phyloP scores from a whole-genome alignment of 2,888 invertebrate genomes.

The Nomada fucata region DNA sequence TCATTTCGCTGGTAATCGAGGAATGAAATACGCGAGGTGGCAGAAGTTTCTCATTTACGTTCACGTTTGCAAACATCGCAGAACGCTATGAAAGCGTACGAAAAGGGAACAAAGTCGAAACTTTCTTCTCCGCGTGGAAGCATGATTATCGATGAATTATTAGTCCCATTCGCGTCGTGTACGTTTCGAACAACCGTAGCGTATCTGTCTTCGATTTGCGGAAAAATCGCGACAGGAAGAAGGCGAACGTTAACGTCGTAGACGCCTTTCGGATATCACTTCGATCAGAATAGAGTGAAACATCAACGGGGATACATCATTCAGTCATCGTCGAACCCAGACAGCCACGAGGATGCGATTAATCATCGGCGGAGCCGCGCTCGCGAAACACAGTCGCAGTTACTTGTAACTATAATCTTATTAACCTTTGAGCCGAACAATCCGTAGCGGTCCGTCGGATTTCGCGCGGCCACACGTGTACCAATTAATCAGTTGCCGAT shows the following conservation, averaged over 20 bases:
- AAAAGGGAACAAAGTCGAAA: not conserved
- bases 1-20: not conserved
- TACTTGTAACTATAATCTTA: slow-evolving; percentile 30
- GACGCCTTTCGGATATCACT: slow-evolving; percentile 2
- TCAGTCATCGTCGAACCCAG: slow-evolving; percentile 32
- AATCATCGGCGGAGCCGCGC: slow-evolving; percentile 7
- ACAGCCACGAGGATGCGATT: slow-evolving; percentile 16
- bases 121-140: not conserved
- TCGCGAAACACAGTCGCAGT: slow-evolving; percentile 17
- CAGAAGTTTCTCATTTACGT: not conserved
- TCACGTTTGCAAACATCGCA: not conserved
- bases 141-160: slow-evolving; percentile 20
- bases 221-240: not conserved
- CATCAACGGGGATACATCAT: slow-evolving; percentile 39
- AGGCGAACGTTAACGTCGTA: slow-evolving; percentile 6
- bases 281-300: slow-evolving; percentile 37
- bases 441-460: slow-evolving; percentile 18
- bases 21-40: no score
- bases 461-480: not conserved
- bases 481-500: slow-evolving; percentile 15
- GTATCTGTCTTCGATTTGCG: not conserved
- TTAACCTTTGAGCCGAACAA: slow-evolving; percentile 37
- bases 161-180: not conserved
- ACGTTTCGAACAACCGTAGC: not conserved
- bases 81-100: not conserved